Evolutionary conservation across 2,113 vertebrate genomes (phyloP).

Genomic region (Leptobrachium leishanense): DNA sequence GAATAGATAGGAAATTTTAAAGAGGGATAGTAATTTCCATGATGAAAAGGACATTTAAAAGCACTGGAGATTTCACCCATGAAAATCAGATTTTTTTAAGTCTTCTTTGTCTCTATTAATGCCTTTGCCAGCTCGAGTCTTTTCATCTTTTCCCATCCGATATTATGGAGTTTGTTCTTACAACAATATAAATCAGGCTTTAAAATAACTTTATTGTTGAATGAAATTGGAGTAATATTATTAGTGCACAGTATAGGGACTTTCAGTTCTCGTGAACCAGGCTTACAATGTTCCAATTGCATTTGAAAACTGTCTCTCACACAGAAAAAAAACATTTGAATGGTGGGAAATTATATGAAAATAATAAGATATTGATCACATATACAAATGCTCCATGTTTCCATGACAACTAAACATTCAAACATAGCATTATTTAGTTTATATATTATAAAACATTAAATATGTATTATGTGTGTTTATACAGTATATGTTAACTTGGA

Average conservation of each 20-base stretch:
- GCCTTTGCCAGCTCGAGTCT: constrained; percentile 30
- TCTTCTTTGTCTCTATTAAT: constrained; percentile 42
- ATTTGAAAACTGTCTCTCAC: background rate
- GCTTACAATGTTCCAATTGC: background rate
- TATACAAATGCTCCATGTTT: too few relatives aligned
- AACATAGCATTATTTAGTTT: too few relatives aligned
- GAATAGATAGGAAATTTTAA: constrained; percentile 17
- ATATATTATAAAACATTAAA: too few relatives aligned
- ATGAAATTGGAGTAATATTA: constrained; percentile 31
- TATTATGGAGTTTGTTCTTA: constrained; percentile 40
- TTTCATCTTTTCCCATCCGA: constrained; percentile 44
- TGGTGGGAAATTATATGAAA: background rate
- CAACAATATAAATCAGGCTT: constrained; percentile 42
- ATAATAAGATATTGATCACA: background rate
- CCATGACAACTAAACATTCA: too few relatives aligned
- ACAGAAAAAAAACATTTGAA: background rate
- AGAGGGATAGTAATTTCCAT: constrained; percentile 37
- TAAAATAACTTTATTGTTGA: constrained; percentile 29
- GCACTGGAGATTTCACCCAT: constrained; percentile 31
- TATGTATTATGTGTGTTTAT: too few relatives aligned
- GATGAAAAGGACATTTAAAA: constrained; percentile 42
- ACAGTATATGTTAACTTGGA: too few relatives aligned
- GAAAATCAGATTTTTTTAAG: constrained; percentile 32
- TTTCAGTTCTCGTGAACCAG: constrained; percentile 1
- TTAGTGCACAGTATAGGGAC: constrained; percentile 23